These are phyloP conservation scores for Trinorchestia longiramus DNA, from an alignment of 1,140 invertebrate species.

Conservation along the genomic window DNA sequence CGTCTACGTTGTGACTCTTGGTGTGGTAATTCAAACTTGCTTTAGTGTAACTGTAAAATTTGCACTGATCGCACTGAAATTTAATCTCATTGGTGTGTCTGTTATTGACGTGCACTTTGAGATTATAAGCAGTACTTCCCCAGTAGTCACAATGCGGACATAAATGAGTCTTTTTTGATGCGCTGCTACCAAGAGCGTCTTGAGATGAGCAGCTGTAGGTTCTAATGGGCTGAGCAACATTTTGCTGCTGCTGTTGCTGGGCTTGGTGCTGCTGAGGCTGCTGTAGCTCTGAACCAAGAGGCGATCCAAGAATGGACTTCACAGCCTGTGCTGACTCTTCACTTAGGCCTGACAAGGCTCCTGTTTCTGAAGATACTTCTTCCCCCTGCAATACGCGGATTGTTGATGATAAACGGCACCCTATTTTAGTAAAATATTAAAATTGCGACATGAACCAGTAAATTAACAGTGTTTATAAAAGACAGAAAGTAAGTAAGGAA, in stretches of 20 bases:
- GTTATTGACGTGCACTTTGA: constrained; percentile 37
- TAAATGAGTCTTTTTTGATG: not conserved
- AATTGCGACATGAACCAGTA: too few species aligned
- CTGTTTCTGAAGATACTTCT: not conserved
- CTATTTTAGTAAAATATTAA: too few species aligned
- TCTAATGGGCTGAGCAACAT: not conserved
- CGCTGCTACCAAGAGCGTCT: not conserved
- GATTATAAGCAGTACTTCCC: constrained; percentile 34
- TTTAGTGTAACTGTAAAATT: constrained; percentile 25
- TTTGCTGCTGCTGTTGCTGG: not conserved
- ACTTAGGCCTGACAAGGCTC: constrained; percentile 14
- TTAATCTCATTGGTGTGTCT: constrained; percentile 33
- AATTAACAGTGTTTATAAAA: too few species aligned
- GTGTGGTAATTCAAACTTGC: constrained; percentile 32
- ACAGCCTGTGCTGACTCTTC: constrained; percentile 40
- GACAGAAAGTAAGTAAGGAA: too few species aligned
- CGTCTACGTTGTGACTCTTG: constrained; percentile 13
- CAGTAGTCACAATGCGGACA: constrained; percentile 32
- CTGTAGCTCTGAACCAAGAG: constrained; percentile 4
- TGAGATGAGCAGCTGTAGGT: not conserved
- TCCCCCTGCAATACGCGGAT: not conserved
- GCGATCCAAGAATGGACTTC: constrained; percentile 12
- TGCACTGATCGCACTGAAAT: constrained; percentile 46
- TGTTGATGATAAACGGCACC: not conserved
- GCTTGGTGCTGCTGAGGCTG: not conserved